Percentiles rank a stretch among this genome's conserved stretches.
Evolutionary conservation across 2,113 vertebrate species (phyloP).

Genomic region (Podarcis muralis): DNA sequence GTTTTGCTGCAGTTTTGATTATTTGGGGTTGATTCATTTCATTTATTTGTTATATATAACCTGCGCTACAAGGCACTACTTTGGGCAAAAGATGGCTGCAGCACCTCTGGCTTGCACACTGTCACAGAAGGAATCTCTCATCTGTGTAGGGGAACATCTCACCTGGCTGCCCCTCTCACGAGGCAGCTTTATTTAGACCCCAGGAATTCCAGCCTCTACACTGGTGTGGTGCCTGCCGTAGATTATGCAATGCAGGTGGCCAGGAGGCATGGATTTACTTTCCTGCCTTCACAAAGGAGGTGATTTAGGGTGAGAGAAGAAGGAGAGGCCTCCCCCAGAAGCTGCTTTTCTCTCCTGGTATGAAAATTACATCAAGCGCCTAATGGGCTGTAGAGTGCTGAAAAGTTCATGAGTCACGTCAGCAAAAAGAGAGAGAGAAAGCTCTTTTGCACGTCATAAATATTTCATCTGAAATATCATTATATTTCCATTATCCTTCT

Average conservation of each 20-base stretch:
- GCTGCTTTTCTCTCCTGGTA: not conserved
- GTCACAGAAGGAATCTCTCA: too few species aligned
- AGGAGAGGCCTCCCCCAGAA: not conserved
- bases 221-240: not conserved
- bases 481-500: not conserved
- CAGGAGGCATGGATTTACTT: not conserved
- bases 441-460: not conserved
- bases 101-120: too few species aligned
- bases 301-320: not conserved
- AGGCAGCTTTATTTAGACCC: too few species aligned
- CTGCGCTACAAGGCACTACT: too few species aligned
- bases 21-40: too few species aligned
- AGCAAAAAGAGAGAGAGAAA: not conserved
- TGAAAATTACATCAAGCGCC: not conserved
- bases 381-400: slow-evolving; percentile 28
- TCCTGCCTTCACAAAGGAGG: not conserved
- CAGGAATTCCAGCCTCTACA: too few species aligned
- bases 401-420: not conserved
- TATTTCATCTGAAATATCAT: not conserved
- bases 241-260: not conserved
- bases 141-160: not conserved
- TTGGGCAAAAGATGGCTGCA: too few species aligned
- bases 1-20: too few species aligned
- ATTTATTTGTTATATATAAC: too few species aligned
- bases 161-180: too few species aligned